Evolutionary conservation across 1,140 invertebrate genomes (phyloP).

Genomic region (Caenorhabditis briggsae): DNA sequence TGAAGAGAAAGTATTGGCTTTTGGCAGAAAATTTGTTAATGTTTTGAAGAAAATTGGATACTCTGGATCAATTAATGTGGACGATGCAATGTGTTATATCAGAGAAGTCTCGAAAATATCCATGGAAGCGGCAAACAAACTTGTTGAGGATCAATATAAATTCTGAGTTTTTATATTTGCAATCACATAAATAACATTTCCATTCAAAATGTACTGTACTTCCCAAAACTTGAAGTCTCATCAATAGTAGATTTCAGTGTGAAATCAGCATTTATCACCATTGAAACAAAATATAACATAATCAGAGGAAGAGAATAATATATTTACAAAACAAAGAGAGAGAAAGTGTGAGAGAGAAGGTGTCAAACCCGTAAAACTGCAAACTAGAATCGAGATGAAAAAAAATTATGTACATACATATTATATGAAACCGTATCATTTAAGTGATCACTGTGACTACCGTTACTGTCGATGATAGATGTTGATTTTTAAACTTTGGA

Average conservation of each 20-base stretch:
- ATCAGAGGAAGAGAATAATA: not conserved
- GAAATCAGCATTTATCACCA: no score
- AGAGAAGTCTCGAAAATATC: conserved; percentile 24
- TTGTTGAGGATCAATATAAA: not conserved
- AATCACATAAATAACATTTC: not conserved
- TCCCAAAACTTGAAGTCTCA: no score
- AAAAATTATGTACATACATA: conserved; percentile 35
- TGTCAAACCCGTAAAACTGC: not conserved
- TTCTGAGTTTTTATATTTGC: not conserved
- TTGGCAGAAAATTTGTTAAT: not conserved
- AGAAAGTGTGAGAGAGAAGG: not conserved
- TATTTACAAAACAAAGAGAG: not conserved
- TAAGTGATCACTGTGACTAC: not conserved
- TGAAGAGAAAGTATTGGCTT: not conserved
- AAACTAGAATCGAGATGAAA: conserved; percentile 27
- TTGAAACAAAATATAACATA: not conserved
- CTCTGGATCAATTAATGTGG: not conserved
- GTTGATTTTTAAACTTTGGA: not conserved
- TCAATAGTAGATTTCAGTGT: no score
- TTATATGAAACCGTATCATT: not conserved
- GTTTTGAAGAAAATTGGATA: not conserved
- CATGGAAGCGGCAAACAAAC: conserved; percentile 6
- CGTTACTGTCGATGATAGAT: not conserved
- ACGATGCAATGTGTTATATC: conserved; percentile 20
- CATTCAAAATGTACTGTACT: no score